These are phyloP conservation scores for Thunnus albacares DNA, from an alignment of 2,797 vertebrate species.

Conservation along the genomic window DNA sequence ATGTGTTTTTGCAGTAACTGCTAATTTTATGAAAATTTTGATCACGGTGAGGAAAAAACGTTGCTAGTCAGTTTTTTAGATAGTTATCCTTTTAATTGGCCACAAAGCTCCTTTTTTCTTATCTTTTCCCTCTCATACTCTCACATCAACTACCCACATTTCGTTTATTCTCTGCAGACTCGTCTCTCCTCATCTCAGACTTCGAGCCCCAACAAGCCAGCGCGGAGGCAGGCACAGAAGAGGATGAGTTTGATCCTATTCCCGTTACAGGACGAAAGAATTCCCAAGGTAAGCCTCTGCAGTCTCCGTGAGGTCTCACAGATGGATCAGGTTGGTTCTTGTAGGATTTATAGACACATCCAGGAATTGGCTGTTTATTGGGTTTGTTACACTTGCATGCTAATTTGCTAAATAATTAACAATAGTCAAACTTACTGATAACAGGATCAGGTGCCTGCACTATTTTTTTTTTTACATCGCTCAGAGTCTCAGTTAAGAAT, in stretches of 20 bases:
- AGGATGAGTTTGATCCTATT: slow-evolving; percentile 99
- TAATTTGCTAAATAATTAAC: background rate
- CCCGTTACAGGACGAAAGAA: slow-evolving; percentile 97
- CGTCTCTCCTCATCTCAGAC: slow-evolving; percentile 95
- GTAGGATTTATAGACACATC: background rate
- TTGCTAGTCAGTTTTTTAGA: background rate
- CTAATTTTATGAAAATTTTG: slow-evolving; percentile 13
- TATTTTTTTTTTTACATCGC: slow-evolving; percentile 25
- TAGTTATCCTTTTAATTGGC: background rate
- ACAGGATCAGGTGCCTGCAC: slow-evolving; percentile 26
- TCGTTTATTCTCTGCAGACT: slow-evolving; percentile 86
- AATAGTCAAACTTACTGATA: background rate
- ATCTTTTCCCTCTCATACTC: background rate
- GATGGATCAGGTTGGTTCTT: slow-evolving; percentile 19
- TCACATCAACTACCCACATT: background rate
- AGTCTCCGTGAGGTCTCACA: background rate
- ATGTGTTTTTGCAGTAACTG: slow-evolving; percentile 2
- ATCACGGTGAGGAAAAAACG: background rate
- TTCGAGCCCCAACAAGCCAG: slow-evolving; percentile 88
- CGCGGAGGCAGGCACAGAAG: slow-evolving; percentile 90
- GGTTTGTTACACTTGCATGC: slow-evolving; percentile 26
- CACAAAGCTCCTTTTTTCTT: background rate
- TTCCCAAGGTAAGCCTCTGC: slow-evolving; percentile 92
- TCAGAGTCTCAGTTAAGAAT: slow-evolving; percentile 17
- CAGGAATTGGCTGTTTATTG: slow-evolving; percentile 1